Base-by-base conservation (phyloP, 2,113 vertebrate genomes). In the Rhipidura dahli region DNA sequence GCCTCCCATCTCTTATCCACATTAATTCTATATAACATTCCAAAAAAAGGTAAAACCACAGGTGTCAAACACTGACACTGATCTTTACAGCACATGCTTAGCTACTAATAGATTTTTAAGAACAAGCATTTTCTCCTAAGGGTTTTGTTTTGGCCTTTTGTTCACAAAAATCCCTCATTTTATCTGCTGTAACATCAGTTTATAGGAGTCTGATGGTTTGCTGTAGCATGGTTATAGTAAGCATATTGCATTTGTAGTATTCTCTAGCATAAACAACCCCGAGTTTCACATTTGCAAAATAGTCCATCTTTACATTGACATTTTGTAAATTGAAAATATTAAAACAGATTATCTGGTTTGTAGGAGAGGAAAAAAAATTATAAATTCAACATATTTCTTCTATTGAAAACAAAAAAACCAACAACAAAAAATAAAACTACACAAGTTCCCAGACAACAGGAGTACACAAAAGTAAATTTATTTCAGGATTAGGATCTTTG, bases 151-250 rank as follows among this genome's bases (percentile, higher is more conserved):
- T 2, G 2, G 6, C 12, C 22, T 56, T 42, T 71, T 63, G 12
- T 18, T n/a, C 10, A 24, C 6, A 2, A n/a, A 63, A 27, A 6
- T 3, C 2, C 4, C 13, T 1, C 2, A 0, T 40, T 57, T 83
- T 51, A 24, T n/a, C 16, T 84, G 5, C 6, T 7, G 15, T 28
- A 81, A 33, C 3, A 44, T 37, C 17, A 49, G 11, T 40, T 64
- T 83, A 44, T 28, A 68, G 5, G 5, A 72, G 7, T 5, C 20
- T 30, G 15, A 69, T 33, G 4, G 11, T 15, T 72, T 87, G 20
- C 11, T 47, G 11, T 18, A 56, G 2, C 16, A 47, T 4, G 23
- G 23, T 87, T 81, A 50, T 8, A 68, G 30, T 26, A 47, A 81
- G 28, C 11, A 18, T n/a, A 33, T 60, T 73, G 23, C 13, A 33